Base-by-base conservation (phyloP, 2,797 vertebrate genomes). In the Molothrus aeneus region DNA sequence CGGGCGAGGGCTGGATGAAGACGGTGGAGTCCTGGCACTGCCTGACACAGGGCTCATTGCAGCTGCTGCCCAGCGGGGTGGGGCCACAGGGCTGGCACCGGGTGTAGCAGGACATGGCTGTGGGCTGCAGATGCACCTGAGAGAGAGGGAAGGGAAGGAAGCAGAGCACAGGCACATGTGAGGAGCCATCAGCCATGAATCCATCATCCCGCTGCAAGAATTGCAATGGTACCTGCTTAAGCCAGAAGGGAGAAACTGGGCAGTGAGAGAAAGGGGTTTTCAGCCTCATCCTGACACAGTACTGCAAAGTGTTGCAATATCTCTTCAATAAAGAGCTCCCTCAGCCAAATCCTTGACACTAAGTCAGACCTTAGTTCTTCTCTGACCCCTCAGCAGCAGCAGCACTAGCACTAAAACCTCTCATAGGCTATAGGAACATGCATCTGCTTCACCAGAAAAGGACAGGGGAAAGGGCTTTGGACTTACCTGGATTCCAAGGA, bases 61-160 rank as follows among this genome's bases (percentile, higher is more conserved):
- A 91, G 86, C 89, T 91, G 92, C 48, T 94, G 92, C 34, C 89
- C 92, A 94, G 92, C 0, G 89, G 89, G 21, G 50, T 60, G 2
- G 80, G 93, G 66, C 75, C 56, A 0, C 75, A 91, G 75, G 82
- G 53, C 0, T 10, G 53, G 13, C 88, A 86, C 0, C 0, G 25
- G 36, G 0, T 69, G 69, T 20, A 3, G 75, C 69, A 74, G 81
- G 88, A 90, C 81, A 73, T 85, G 32, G 1, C 63, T 48, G 5
- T 63, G 4, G 29, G 24, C 24, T 56, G 9, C 0, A 56, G 36
- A 0, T 56, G 36, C 17, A 56, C 72, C 85, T 82, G 53, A 3
- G 4, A 70, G 51, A 85, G 4, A 61, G 14, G 13, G 14, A 9
- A 69, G 11, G 3, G 31, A 32, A 61, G 48, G 16, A 74, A 40